Conservation (phyloP, 2,888 invertebrate species). For the Ennomos fuscantarius region DNA sequence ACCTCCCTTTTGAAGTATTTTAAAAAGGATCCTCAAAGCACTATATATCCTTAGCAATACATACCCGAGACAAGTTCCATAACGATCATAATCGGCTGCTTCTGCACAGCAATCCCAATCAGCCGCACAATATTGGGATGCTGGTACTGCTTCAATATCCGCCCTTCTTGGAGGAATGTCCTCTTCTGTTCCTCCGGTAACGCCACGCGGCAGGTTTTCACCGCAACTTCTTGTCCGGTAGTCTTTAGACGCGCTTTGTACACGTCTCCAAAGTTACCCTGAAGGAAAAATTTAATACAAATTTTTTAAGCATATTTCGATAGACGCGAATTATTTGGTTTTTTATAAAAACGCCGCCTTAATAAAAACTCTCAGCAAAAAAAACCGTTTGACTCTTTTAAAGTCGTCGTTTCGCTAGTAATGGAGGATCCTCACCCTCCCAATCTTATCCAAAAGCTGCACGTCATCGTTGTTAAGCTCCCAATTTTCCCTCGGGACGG, state of each 20-base stretch:
- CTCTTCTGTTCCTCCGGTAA: constrained; percentile 97
- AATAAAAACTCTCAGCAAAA: too few relatives aligned
- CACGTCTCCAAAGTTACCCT: constrained; percentile 99
- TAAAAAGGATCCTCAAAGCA: too few relatives aligned
- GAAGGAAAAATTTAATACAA: constrained; percentile 33
- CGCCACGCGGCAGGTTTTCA: constrained; percentile 97
- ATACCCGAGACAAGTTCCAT: constrained; percentile 97
- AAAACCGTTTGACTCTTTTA: too few relatives aligned
- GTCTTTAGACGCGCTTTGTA: constrained; percentile 95
- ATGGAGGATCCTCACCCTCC: constrained; percentile 88
- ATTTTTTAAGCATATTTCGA: background rate
- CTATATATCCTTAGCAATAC: background rate
- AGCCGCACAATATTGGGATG: constrained; percentile 98
- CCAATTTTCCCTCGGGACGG: constrained; percentile 96
- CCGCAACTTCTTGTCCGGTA: constrained; percentile 95
- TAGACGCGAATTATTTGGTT: too few relatives aligned
- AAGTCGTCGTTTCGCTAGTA: background rate
- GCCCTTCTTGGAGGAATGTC: constrained; percentile 97
- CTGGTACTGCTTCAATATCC: constrained; percentile 98
- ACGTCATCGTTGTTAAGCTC: constrained; percentile 98
- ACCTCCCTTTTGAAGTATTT: too few relatives aligned
- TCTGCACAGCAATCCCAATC: constrained; percentile 98
- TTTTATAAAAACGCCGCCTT: too few relatives aligned
- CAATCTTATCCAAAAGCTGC: constrained; percentile 95
- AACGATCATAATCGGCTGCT: constrained; percentile 99